phyloP scores from a whole-genome alignment of 2,113 vertebrate species.

The Crypturellus undulatus region DNA sequence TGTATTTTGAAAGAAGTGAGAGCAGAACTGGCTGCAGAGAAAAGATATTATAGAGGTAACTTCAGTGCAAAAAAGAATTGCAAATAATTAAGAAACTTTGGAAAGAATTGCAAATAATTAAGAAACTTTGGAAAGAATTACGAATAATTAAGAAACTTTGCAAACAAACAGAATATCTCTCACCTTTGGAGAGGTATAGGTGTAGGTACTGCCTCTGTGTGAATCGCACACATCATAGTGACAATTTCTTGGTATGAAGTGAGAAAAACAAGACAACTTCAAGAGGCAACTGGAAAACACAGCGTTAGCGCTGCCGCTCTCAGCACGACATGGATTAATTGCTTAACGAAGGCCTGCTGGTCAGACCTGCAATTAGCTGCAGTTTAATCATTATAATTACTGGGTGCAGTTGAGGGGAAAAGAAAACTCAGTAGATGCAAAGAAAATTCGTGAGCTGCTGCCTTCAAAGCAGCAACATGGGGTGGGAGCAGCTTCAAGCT shows the following conservation, averaged over 20 bases:
- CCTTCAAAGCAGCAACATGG: neutral
- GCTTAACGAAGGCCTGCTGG: neutral
- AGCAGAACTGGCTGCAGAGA: neutral
- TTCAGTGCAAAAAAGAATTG: neutral
- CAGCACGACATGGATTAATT: neutral
- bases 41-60: neutral
- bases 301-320: neutral
- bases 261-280: neutral
- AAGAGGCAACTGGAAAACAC: neutral
- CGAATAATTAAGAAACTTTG: neutral
- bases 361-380: neutral
- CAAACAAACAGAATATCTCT: no score
- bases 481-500: neutral
- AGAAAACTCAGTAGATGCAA: neutral
- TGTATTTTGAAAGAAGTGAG: neutral
- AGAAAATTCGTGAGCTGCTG: neutral
- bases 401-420: neutral
- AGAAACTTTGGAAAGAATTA: neutral
- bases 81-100: neutral
- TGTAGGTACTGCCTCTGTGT: neutral
- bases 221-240: neutral
- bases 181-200: no score
- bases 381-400: neutral
- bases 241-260: neutral
- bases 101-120: neutral